Evolutionary conservation across 1,140 invertebrate species (phyloP), one percentile per base, ranked within the genome.

Genomic region (Caerostris darwini): DNA sequence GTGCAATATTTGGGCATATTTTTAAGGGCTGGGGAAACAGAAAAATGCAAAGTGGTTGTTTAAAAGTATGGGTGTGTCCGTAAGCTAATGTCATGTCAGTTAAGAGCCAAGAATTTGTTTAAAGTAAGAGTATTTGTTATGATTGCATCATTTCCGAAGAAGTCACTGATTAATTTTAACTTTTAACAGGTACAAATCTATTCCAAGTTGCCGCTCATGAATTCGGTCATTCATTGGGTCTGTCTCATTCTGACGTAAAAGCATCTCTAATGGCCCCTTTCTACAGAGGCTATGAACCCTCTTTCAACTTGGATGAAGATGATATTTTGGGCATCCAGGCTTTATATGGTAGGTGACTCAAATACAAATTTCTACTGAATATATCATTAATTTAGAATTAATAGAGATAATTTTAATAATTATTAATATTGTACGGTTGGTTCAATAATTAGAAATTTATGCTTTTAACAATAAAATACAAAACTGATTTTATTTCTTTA

Each of bases 261-360:
- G 95, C 95, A 8, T 96, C 97, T 6, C 95, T 97, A 34, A 97
- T 97, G 97, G 96, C 96, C 57, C 96, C 97, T 53, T 97, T 96
- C 95, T 97, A 97, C 94, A 96, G 96, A 94, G 96, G 96, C 7
- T 97, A 97, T 94, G 95, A 95, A 88, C 95, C 95, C 7, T 95
- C 96, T 53, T 95, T 96, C 54, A 96, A 95, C 86, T 95, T 96
- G 64, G 96, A 96, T 92, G 95, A 95, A 90, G 96, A 96, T 89
- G 96, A 96, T 92, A 95, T 95, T 54, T 94, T 95, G 14, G 95
- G 94, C 5, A 96, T 97, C 69, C 96, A 98, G 97, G 97, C 98
- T 81, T 96, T 99, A 1, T 99, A 99, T 95, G 98, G 98, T 12
- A 97, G 97, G 91, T 77, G 53, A 8, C 7, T 61, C 8, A 50